Evolutionary conservation across 2,113 vertebrate species (phyloP), one percentile per base, ranked within the genome.

Genomic region (Neotragus moschatus): DNA sequence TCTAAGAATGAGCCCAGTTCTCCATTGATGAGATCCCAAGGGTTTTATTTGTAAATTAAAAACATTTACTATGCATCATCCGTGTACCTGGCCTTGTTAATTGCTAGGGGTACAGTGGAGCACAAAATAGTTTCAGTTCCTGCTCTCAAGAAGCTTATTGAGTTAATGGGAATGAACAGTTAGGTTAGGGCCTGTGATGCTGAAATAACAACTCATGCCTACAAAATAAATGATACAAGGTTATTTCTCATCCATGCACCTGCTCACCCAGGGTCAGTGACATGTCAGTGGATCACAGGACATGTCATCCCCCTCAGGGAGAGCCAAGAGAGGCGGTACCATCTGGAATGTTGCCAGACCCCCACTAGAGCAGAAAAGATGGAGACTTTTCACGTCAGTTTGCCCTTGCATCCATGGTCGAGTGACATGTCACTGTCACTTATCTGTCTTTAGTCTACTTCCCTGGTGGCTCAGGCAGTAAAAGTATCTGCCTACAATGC

Each of bases 181-280:
- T 70, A 66, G 47, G 39, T 1, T 13, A 61, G 47, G 21, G 23
- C 3, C 11, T 10, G 28, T 4, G 15, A 6, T 4, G 17, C 21
- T 60, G 16, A 3, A 16, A 15, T 28, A 21, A 58, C 39, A 39
- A 90, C 3, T 1, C 2, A 16, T 15, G 36, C 3, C 26, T 5
- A 39, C 9, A 19, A 33, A 86, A 15, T 1, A 14, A 49, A 30
- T 8, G 23, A 26, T 1, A 0, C 2, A 0, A 0, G 2, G 1
- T 7, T 15, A 2, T 16, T 56, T 61, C 43, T 33, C 53, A 25
- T 45, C 53, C 8, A 14, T 33, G 19, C 12, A 55, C 3, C 1
- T 14, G 63, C 4, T 28, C 36, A 14, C 14, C 2, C 1, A 45
- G 30, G 3, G 28, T 12, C 23, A 15, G 2, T 1, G 43, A 6